phyloP scores from a whole-genome alignment of 2,797 vertebrate species.

The Propithecus deckenii region DNA sequence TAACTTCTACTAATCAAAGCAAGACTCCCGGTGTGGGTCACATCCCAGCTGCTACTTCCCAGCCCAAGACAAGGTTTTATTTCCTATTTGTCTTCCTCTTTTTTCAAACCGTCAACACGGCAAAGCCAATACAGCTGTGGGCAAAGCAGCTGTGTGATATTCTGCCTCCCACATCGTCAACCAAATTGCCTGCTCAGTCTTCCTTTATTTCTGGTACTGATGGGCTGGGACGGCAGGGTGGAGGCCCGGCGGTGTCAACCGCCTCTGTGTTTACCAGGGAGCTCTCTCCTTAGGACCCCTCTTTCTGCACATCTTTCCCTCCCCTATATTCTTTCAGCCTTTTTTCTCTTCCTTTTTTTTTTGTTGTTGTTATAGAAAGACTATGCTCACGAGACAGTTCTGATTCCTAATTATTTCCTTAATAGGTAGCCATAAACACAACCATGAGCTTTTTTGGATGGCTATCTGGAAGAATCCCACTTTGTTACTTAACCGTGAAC shows the following conservation, averaged over 20 bases:
- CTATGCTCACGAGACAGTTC: neutral
- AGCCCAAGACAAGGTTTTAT: constrained; percentile 67
- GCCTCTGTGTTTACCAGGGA: neutral
- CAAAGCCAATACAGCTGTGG: constrained; percentile 76
- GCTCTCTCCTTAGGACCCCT: neutral
- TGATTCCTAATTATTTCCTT: constrained; percentile 7
- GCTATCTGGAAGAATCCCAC: neutral
- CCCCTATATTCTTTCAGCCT: neutral
- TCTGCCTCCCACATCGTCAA: constrained; percentile 61
- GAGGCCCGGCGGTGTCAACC: neutral
- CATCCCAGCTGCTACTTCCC: constrained; percentile 60
- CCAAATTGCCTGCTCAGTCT: constrained; percentile 56
- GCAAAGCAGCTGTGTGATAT: constrained; percentile 72
- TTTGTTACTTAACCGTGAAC: neutral
- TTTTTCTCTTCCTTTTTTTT: neutral
- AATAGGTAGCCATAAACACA: neutral
- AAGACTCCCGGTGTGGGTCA: constrained; percentile 47
- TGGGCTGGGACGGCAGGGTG: neutral
- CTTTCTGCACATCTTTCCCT: neutral
- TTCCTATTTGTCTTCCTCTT: constrained; percentile 48
- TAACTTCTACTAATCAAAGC: constrained; percentile 66
- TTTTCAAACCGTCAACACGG: constrained; percentile 71
- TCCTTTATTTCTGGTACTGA: neutral
- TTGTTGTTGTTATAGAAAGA: neutral
- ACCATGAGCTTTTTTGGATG: neutral